Conservation (phyloP, 2,797 vertebrate genomes). For the Acanthurus tractus region DNA sequence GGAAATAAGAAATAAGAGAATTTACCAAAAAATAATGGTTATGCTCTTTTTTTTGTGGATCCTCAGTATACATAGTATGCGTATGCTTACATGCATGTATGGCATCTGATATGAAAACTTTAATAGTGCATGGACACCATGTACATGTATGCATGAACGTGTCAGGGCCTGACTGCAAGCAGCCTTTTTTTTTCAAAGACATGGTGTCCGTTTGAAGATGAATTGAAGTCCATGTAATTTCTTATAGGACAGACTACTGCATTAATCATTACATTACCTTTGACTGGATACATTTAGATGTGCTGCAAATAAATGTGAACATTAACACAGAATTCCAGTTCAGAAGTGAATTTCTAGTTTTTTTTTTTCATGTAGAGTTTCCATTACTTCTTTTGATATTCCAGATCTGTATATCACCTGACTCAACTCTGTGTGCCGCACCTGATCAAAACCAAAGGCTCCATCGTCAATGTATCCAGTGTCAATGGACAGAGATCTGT, state of each 20-base stretch:
- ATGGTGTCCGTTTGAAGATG: too few relatives aligned
- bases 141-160: not conserved
- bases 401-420: conserved; percentile 85
- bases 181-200: too few relatives aligned
- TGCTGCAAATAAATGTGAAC: conserved; percentile 7
- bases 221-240: too few relatives aligned
- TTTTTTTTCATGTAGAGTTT: not conserved
- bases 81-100: not conserved
- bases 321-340: not conserved
- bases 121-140: not conserved
- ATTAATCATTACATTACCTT: too few relatives aligned
- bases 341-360: not conserved
- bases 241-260: too few relatives aligned
- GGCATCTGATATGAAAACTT: too few relatives aligned
- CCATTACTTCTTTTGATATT: conserved; percentile 12
- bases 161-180: not conserved
- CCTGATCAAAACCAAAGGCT: conserved; percentile 87
- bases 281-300: not conserved
- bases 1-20: too few relatives aligned
- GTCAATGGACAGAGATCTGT: conserved; percentile 90
- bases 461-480: conserved; percentile 88
- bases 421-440: conserved; percentile 88
- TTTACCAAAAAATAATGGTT: too few relatives aligned
- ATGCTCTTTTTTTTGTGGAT: conserved; percentile 1
- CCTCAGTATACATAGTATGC: not conserved